Percentiles rank a stretch among this genome's conserved stretches.
Evolutionary conservation across 2,888 invertebrate genomes (phyloP).

Genomic region (Aspidiotus rigidus): DNA sequence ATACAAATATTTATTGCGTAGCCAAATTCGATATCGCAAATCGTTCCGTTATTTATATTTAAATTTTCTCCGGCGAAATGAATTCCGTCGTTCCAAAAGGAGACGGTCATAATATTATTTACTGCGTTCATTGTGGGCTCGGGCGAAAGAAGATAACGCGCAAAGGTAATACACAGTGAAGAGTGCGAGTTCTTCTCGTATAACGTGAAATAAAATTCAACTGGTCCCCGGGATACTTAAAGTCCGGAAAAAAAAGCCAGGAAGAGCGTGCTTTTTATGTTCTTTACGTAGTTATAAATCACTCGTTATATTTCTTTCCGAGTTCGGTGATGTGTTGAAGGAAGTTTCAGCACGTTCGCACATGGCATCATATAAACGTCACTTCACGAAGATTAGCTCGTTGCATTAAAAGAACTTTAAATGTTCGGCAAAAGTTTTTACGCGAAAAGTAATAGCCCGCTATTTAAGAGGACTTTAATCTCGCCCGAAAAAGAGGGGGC

Average conservation of each 20-base stretch:
- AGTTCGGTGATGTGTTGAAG: conserved; percentile 17
- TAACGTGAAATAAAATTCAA: neutral
- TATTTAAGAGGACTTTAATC: conserved; percentile 2
- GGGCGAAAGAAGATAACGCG: neutral
- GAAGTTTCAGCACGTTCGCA: conserved; percentile 29
- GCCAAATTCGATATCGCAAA: too few relatives aligned
- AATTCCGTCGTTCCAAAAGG: too few relatives aligned
- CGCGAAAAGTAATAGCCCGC: conserved; percentile 7
- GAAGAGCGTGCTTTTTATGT: conserved; percentile 27
- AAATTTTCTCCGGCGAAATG: too few relatives aligned
- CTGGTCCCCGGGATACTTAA: neutral
- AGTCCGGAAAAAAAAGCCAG: conserved; percentile 20
- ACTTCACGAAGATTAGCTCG: conserved; percentile 27
- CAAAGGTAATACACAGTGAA: neutral
- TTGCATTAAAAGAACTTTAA: conserved; percentile 18
- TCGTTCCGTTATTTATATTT: too few relatives aligned
- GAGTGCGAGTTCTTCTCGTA: too few relatives aligned
- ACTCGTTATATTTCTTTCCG: conserved; percentile 18
- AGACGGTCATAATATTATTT: neutral
- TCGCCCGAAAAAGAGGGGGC: neutral
- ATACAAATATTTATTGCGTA: too few relatives aligned
- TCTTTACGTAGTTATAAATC: conserved; percentile 25
- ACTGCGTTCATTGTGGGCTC: neutral
- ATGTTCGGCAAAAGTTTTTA: conserved; percentile 9
- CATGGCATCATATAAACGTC: conserved; percentile 25